Evolutionary conservation across 2,113 vertebrate species (phyloP).

Genomic region (Maccullochella peelii): DNA sequence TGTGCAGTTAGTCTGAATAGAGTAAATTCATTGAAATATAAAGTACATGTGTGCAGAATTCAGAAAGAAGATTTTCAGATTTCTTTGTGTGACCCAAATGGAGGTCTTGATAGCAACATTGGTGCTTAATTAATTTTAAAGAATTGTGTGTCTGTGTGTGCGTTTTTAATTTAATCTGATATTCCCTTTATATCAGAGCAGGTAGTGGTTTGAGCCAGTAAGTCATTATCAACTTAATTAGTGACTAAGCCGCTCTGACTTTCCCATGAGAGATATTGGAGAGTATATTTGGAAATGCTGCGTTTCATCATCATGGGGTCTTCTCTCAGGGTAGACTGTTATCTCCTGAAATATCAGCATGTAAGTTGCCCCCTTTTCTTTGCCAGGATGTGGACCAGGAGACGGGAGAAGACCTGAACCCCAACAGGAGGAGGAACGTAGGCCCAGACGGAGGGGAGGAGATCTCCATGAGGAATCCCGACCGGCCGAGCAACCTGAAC

Average conservation of each 20-base stretch:
- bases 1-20: background rate
- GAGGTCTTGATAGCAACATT: background rate
- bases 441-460: slow-evolving; percentile 91
- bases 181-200: background rate
- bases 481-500: slow-evolving; percentile 94
- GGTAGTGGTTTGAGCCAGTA: background rate
- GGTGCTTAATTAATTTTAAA: background rate
- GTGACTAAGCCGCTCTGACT: background rate
- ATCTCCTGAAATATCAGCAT: background rate
- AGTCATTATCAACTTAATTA: background rate
- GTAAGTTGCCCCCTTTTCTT: background rate
- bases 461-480: slow-evolving; percentile 93
- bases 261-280: background rate
- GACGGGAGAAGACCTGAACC: slow-evolving; percentile 96
- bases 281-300: background rate
- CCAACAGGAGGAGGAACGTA: slow-evolving; percentile 92
- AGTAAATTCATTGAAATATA: background rate
- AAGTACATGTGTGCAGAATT: too few species aligned
- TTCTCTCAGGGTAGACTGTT: background rate
- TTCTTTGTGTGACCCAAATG: background rate
- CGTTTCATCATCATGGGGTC: background rate
- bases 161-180: background rate
- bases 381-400: slow-evolving; percentile 97
- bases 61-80: background rate
- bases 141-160: too few species aligned